These are phyloP conservation scores for Dorcus hopei DNA, from an alignment of 2,888 invertebrate genomes.

Conservation along the genomic window DNA sequence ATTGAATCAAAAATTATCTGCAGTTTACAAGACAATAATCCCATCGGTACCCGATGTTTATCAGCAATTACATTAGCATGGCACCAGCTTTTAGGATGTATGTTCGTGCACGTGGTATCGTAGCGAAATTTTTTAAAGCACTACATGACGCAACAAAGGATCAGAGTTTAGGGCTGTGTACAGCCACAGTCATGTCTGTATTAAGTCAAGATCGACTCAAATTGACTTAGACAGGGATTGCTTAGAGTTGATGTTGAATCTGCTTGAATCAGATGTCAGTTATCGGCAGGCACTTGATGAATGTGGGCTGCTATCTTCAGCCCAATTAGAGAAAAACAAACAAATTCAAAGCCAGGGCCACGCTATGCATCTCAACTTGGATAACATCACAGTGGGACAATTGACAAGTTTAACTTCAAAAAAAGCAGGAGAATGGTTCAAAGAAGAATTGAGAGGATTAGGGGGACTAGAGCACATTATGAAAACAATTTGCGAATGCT, in stretches of 20 bases:
- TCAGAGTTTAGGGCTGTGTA: constrained; percentile 87
- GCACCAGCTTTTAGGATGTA: constrained; percentile 96
- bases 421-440: constrained; percentile 98
- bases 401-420: constrained; percentile 91
- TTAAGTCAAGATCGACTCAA: constrained; percentile 93
- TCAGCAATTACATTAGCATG: constrained; percentile 91
- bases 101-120: constrained; percentile 91
- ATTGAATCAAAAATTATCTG: too few species aligned
- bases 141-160: constrained; percentile 89
- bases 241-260: constrained; percentile 88
- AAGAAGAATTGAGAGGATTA: constrained; percentile 86
- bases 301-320: constrained; percentile 69
- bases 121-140: constrained; percentile 93
- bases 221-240: constrained; percentile 95
- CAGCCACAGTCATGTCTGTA: constrained; percentile 95
- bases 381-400: constrained; percentile 92
- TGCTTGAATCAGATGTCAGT: constrained; percentile 83
- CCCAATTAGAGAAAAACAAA: constrained; percentile 80
- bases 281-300: constrained; percentile 76
- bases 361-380: constrained; percentile 86
- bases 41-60: constrained; percentile 84
- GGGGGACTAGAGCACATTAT: constrained; percentile 95
- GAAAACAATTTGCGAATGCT: constrained; percentile 82
- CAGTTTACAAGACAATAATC: constrained; percentile 83
- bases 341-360: constrained; percentile 90